Conservation (phyloP, 1,140 invertebrate genomes). For the Drosophila albomicans region DNA sequence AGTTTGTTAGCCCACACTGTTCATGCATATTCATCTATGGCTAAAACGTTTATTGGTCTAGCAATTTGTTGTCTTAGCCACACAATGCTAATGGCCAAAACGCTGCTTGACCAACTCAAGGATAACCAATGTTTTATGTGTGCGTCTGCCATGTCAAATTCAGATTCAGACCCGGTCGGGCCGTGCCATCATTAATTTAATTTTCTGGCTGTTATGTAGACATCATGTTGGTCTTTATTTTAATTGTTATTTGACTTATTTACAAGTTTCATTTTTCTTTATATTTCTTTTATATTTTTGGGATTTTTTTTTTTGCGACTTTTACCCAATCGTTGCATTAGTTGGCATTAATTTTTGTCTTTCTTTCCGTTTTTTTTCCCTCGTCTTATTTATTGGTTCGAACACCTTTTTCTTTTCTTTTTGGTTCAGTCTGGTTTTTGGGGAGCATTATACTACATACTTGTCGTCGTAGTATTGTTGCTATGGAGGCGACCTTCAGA, state of each 20-base stretch:
- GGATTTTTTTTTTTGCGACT: conserved; percentile 23
- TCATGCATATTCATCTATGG: conserved; percentile 31
- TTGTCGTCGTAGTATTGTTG: conserved; percentile 29
- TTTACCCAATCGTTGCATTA: conserved; percentile 67
- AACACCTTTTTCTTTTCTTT: conserved; percentile 39
- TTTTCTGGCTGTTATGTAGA: conserved; percentile 34
- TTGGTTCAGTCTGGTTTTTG: conserved; percentile 30
- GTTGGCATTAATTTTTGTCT: conserved; percentile 43
- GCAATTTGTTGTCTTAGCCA: conserved; percentile 50
- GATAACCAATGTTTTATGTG: conserved; percentile 35
- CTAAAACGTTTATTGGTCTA: conserved; percentile 39
- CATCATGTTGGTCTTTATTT: conserved; percentile 25
- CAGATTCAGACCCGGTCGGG: neutral
- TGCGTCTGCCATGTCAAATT: conserved; percentile 13
- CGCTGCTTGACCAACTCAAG: conserved; percentile 63
- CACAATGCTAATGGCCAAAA: conserved; percentile 66
- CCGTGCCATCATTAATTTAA: conserved; percentile 43
- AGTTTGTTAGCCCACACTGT: conserved; percentile 42
- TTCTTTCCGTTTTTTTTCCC: conserved; percentile 10
- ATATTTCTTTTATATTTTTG: neutral
- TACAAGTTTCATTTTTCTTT: conserved; percentile 32
- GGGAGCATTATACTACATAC: conserved; percentile 5
- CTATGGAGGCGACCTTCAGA: conserved; percentile 40
- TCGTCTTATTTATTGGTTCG: conserved; percentile 19
- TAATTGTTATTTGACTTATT: conserved; percentile 44